These are phyloP conservation scores for Gnatocerus cornutus DNA, from an alignment of 2,888 invertebrate species.

Conservation along the genomic window DNA sequence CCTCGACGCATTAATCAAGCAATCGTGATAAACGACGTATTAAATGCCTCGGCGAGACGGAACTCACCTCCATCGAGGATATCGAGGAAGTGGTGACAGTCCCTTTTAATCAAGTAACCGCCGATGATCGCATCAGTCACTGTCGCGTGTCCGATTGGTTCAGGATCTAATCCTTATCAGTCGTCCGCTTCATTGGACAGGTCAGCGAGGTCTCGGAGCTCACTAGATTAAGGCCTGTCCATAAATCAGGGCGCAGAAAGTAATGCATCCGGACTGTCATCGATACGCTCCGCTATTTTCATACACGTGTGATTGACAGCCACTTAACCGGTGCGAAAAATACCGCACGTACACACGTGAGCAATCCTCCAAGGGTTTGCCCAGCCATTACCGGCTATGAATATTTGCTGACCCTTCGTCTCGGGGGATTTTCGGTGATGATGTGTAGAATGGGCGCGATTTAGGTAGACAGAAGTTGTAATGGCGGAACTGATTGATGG, in stretches of 20 bases:
- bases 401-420: conserved; percentile 55
- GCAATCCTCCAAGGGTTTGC: conserved; percentile 32
- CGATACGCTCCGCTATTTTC: conserved; percentile 51
- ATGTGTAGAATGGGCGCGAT: conserved; percentile 11
- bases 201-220: conserved; percentile 65
- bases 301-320: conserved; percentile 60
- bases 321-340: conserved; percentile 60
- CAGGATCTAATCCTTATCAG: conserved; percentile 68
- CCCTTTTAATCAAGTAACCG: conserved; percentile 69
- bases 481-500: conserved; percentile 12
- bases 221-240: conserved; percentile 66
- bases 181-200: conserved; percentile 69
- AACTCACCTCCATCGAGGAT: conserved; percentile 53
- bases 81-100: conserved; percentile 63
- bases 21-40: conserved; percentile 68
- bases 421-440: conserved; percentile 16
- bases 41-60: conserved; percentile 64
- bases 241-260: conserved; percentile 62
- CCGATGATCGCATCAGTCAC: conserved; percentile 70
- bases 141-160: conserved; percentile 66
- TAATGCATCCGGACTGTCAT: conserved; percentile 55
- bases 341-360: conserved; percentile 51
- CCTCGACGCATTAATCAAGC: conserved; percentile 63
- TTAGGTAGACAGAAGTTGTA: conserved; percentile 14
- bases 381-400: conserved; percentile 52